Base-by-base conservation (phyloP, 2,113 vertebrate species). In the Rhinichthys klamathensis region DNA sequence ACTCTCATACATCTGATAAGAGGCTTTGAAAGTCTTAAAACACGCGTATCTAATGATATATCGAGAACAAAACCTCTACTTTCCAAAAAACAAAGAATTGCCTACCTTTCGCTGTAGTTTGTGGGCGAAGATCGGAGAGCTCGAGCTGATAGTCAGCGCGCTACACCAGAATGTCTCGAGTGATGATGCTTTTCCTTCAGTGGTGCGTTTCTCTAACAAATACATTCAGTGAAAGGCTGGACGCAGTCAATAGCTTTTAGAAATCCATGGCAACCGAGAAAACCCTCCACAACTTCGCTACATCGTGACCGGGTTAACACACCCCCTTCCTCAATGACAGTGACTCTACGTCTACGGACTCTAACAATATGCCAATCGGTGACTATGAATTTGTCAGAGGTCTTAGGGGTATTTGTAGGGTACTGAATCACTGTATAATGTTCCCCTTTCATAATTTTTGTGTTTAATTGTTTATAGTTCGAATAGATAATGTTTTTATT, bases 191-290 rank as follows among this genome's bases (percentile, higher is more conserved):
- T 80, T 86, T 86, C 46, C 78, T 86, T 85, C 72, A 63, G 38
- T 76, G 30, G 27, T 35, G 67, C 44, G 65, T 69, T 82, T 82
- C 65, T 89, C 90, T 88, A 86, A 93, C 92, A 93, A 92, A 93
- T 91, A 92, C 90, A 79, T 90, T 89, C 75, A 84, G 89, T 93
- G 92, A 93, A 93, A 89, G 90, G 88, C 90, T 87, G 89, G 88
- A 90, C 88, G 90, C 90, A 88, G 90, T 94, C 93, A 93, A 94
- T 93, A 89, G 93, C 91, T 82, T 92, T 93, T 90, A 91, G 84
- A 92, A 92, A 85, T 85, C 94, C 94, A 94, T 94, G 93, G 93
- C 94, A 95, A 95, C 94, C 90, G 85, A 79, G 87, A 83, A 92
- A 91, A 86, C 90, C 80, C 89, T 85, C 87, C 91, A 91, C 92